Evolutionary conservation across 2,797 vertebrate species (phyloP).

Genomic region (Adelosebastes latens): DNA sequence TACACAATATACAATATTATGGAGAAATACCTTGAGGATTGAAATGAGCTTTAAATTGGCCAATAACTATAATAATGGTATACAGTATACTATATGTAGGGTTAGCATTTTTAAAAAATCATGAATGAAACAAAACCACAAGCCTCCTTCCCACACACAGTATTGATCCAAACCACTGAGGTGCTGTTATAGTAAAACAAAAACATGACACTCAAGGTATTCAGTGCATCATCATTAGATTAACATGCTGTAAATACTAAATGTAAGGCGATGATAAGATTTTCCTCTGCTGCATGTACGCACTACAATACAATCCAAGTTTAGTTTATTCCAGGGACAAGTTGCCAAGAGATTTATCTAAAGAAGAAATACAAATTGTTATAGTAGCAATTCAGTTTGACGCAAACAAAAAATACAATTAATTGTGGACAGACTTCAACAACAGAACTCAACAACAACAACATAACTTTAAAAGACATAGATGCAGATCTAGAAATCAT

Average conservation of each 20-base stretch:
- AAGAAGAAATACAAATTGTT: not conserved
- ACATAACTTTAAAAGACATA: too few relatives aligned
- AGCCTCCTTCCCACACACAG: not conserved
- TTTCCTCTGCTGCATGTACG: too few relatives aligned
- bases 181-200: not conserved
- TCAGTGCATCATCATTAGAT: not conserved
- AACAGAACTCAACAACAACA: too few relatives aligned
- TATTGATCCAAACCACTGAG: slow-evolving; percentile 1
- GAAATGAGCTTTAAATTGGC: too few relatives aligned
- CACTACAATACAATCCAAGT: too few relatives aligned
- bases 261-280: not conserved
- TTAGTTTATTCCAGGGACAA: not conserved
- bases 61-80: not conserved
- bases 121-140: not conserved
- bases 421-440: too few relatives aligned
- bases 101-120: not conserved
- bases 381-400: too few relatives aligned
- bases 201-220: not conserved
- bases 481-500: too few relatives aligned
- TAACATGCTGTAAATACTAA: not conserved
- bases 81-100: not conserved
- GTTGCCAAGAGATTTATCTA: not conserved
- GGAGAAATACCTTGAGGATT: not conserved
- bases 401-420: too few relatives aligned
- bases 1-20: not conserved